Evolutionary conservation across 2,797 vertebrate species (phyloP).

Genomic region (Silurus lanzhouensis): DNA sequence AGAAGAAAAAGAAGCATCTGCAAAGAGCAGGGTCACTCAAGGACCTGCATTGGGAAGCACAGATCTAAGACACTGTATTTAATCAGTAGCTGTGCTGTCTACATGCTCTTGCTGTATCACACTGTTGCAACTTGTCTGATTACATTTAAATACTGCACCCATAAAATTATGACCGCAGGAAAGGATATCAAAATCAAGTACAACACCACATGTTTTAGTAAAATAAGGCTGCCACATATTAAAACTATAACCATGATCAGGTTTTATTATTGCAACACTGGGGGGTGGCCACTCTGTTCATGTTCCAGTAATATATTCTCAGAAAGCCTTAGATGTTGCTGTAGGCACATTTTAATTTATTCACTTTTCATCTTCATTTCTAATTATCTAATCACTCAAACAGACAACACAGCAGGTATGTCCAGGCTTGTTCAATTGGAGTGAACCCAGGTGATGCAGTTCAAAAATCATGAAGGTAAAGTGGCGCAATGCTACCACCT

Average conservation of each 20-base stretch:
- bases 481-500: slow-evolving; percentile 42
- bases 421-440: slow-evolving; percentile 52
- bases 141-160: slow-evolving; percentile 27
- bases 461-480: neutral
- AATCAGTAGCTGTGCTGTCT: neutral
- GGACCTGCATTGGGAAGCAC: slow-evolving; percentile 2
- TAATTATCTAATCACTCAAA: slow-evolving; percentile 56
- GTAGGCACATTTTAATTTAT: slow-evolving; percentile 46
- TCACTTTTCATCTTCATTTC: slow-evolving; percentile 31
- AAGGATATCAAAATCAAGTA: neutral
- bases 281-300: neutral
- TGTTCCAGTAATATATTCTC: slow-evolving; percentile 32
- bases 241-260: neutral
- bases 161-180: slow-evolving; percentile 29
- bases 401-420: slow-evolving; percentile 45
- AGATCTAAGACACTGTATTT: neutral
- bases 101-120: slow-evolving; percentile 1
- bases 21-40: neutral
- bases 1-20: neutral
- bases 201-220: neutral
- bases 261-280: neutral
- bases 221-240: neutral
- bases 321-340: slow-evolving; percentile 36
- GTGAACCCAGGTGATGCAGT: slow-evolving; percentile 42
- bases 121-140: slow-evolving; percentile 33